These are phyloP conservation scores for Brachionus rotundiformis DNA, from an alignment of 1,140 invertebrate genomes.

Conservation along the genomic window DNA sequence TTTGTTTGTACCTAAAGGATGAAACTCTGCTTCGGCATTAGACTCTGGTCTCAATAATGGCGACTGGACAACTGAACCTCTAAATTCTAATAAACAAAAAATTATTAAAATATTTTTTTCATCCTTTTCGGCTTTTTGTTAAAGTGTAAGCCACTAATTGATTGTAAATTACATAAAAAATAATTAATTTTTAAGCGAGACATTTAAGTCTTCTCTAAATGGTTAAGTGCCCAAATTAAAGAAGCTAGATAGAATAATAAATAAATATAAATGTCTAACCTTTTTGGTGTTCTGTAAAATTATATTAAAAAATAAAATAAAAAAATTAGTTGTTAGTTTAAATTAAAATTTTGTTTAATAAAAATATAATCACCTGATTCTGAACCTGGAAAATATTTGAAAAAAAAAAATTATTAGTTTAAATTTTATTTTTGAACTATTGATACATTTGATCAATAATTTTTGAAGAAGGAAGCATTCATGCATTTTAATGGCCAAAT, in stretches of 20 bases:
- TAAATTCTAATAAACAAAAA: slow-evolving; percentile 33
- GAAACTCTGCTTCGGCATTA: slow-evolving; percentile 29
- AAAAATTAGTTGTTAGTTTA: neutral
- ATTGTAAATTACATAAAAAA: neutral
- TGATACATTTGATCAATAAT: neutral
- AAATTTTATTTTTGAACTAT: neutral
- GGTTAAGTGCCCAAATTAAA: slow-evolving; percentile 8
- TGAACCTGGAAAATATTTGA: neutral
- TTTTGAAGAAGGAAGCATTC: neutral
- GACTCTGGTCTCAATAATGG: slow-evolving; percentile 36
- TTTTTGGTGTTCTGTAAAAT: slow-evolving; percentile 37
- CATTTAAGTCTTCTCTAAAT: slow-evolving; percentile 23
- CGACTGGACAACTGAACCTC: slow-evolving; percentile 43
- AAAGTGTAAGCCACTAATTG: neutral
- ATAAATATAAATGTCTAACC: slow-evolving; percentile 1
- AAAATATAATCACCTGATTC: slow-evolving; percentile 27
- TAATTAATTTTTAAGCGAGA: neutral
- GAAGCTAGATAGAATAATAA: neutral
- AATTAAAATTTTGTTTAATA: neutral
- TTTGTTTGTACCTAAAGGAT: slow-evolving; percentile 11
- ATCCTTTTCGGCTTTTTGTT: neutral
- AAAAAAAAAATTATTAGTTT: slow-evolving; percentile 18
- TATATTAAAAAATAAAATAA: slow-evolving; percentile 18
- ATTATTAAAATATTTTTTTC: neutral
- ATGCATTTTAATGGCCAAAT: neutral